A percentile compares a stretch with the other conserved stretches of the same genome.
phyloP scores from a whole-genome alignment of 1,140 invertebrate genomes.

The Aricia agestis region DNA sequence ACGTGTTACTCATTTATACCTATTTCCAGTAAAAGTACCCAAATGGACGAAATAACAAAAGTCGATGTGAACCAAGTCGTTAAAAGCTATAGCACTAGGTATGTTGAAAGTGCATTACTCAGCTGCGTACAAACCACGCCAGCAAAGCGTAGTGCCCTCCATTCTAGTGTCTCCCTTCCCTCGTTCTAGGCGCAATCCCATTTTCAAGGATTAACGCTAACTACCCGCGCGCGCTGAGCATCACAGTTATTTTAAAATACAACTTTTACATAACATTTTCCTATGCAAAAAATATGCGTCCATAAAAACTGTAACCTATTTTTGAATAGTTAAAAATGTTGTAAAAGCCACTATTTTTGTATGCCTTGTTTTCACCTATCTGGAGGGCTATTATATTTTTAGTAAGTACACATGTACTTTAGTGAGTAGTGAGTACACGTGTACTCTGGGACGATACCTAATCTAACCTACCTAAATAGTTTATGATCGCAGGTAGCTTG shows the following conservation, averaged over 20 bases:
- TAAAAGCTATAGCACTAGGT: conserved; percentile 19
- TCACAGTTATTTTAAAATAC: neutral
- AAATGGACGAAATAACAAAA: no score
- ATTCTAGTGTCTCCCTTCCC: conserved; percentile 46
- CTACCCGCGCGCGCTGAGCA: conserved; percentile 7
- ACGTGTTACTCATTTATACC: no score
- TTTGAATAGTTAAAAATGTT: neutral
- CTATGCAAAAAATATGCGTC: neutral
- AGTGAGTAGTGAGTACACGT: no score
- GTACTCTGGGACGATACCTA: no score
- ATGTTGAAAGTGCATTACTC: conserved; percentile 33
- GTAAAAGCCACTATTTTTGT: neutral
- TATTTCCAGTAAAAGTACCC: no score
- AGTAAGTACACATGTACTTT: no score
- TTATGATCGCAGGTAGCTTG: no score
- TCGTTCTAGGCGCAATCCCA: conserved; percentile 40
- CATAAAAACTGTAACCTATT: neutral
- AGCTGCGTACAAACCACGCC: conserved; percentile 44
- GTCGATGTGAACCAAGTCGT: neutral
- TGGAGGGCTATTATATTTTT: no score
- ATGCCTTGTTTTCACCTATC: neutral
- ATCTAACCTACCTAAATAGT: no score
- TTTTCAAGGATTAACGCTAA: conserved; percentile 32
- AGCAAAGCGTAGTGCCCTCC: conserved; percentile 48
- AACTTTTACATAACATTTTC: neutral